Percentiles rank a stretch among this genome's conserved stretches.
Conservation (phyloP, 2,797 vertebrate genomes). For the Artibeus lituratus region DNA sequence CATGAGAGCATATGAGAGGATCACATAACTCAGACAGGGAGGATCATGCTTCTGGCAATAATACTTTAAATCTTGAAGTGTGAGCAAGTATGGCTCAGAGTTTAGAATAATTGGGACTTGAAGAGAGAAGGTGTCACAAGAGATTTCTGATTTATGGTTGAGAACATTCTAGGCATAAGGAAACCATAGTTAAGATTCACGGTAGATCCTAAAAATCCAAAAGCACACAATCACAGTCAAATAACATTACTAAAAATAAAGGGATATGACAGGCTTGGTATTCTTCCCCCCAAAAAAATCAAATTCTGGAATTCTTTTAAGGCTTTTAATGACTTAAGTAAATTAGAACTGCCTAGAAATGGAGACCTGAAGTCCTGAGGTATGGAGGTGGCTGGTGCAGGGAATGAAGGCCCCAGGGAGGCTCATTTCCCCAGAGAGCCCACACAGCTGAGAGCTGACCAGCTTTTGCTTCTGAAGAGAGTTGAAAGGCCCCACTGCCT, state of each 20-base stretch:
- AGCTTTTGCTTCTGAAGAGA: not conserved
- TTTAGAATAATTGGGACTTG: not conserved
- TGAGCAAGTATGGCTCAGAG: not conserved
- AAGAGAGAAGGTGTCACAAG: not conserved
- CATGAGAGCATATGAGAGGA: not conserved
- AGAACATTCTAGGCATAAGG: not conserved
- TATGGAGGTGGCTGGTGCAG: not conserved
- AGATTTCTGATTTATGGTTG: not conserved
- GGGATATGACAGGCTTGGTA: not conserved
- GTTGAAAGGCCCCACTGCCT: not conserved
- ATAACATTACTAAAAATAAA: not conserved
- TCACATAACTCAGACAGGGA: not conserved
- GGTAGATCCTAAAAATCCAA: not conserved
- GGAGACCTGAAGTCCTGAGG: no score
- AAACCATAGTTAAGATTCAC: not conserved
- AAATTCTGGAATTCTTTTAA: not conserved
- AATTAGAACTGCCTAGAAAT: not conserved
- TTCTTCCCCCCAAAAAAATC: not conserved
- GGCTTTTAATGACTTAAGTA: not conserved
- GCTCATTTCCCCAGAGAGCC: not conserved
- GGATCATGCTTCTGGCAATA: not conserved
- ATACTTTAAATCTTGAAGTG: not conserved
- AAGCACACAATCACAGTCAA: not conserved
- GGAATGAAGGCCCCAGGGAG: not conserved
- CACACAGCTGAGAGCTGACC: not conserved